Base-by-base conservation (phyloP, 1,140 invertebrate species). In the Drosophila neocordata region DNA sequence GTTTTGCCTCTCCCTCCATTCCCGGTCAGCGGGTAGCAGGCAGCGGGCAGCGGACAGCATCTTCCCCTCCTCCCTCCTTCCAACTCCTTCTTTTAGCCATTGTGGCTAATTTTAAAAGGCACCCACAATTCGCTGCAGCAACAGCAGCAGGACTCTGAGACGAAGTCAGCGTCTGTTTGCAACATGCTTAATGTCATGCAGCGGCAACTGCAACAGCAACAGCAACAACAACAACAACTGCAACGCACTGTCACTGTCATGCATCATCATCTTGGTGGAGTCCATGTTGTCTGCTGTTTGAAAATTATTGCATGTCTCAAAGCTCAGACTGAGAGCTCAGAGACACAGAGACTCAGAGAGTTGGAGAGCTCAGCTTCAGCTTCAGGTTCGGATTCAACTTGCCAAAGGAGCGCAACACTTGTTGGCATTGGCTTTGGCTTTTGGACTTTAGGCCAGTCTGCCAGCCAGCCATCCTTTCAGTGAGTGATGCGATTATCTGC, bases 401-500 rank as follows among this genome's bases (percentile, higher is more conserved):
- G 77, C 77, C 78, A 79, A 64, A 75, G 76, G 59, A 78, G 77
- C 68, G 70, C 58, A 76, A 73, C 73, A 77, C 72, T 74, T 77
- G 41, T 66, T 71, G 56, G 62, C 71, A 70, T 73, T 77, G 71
- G 61, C 74, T 69, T 73, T 57, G 74, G 66, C 37, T 22, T 13
- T 44, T 18, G 22, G 34, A 15, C 37, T 60, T 37, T 41, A 22
- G 18, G 57, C 57, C 70, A 44, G 41, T 7, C 41, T 8, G 13
- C 37, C 38, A 60, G n/a, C 59, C 34, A 24, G 38, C 59, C 38
- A 61, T 41, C 59, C 38, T 27, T 41, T 67, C 79, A 89, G 85
- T 90, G 87, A 90, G 89, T 90, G 88, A 90, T 90, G 88, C 88
- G 88, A 90, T 90, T 90, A 90, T 90, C 77, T 88, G 88, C 88